Evolutionary conservation across 37 sponge, comb jelly and placozoan species (phyloP).

Genomic region (Crambe crambe): DNA sequence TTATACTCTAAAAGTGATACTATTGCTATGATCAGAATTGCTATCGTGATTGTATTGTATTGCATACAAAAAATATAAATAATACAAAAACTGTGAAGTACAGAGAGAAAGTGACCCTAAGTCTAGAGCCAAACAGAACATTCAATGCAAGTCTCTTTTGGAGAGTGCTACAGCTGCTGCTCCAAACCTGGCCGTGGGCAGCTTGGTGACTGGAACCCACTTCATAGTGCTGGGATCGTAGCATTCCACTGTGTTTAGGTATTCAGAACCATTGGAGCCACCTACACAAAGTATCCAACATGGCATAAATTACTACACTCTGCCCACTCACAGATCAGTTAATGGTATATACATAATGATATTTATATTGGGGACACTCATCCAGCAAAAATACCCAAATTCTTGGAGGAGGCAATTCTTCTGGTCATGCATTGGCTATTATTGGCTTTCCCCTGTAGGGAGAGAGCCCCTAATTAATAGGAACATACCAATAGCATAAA

Average conservation of each 20-base stretch:
- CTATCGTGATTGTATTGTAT: too few relatives aligned
- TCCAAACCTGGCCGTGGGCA: constrained; percentile 68
- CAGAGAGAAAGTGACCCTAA: too few relatives aligned
- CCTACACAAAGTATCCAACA: constrained; percentile 28
- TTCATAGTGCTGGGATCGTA: constrained; percentile 68
- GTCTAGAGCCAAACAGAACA: too few relatives aligned
- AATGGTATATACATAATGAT: neutral
- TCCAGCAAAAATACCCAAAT: too few relatives aligned
- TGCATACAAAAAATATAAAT: too few relatives aligned
- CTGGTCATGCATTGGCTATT: too few relatives aligned
- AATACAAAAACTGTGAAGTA: too few relatives aligned
- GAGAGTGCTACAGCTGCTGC: constrained; percentile 72
- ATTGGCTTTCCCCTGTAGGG: too few relatives aligned
- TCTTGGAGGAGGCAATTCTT: too few relatives aligned
- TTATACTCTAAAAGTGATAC: too few relatives aligned
- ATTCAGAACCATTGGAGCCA: constrained; percentile 82
- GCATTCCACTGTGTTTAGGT: constrained; percentile 75
- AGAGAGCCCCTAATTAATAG: too few relatives aligned
- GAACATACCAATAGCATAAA: constrained; percentile 79
- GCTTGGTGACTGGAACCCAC: constrained; percentile 58
- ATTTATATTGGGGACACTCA: neutral
- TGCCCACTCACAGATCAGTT: neutral
- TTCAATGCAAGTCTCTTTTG: constrained; percentile 31
- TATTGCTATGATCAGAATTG: too few relatives aligned
- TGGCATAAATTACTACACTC: neutral